Base-by-base conservation (phyloP, 2,888 invertebrate species). In the Drosophila suboccidentalis region DNA sequence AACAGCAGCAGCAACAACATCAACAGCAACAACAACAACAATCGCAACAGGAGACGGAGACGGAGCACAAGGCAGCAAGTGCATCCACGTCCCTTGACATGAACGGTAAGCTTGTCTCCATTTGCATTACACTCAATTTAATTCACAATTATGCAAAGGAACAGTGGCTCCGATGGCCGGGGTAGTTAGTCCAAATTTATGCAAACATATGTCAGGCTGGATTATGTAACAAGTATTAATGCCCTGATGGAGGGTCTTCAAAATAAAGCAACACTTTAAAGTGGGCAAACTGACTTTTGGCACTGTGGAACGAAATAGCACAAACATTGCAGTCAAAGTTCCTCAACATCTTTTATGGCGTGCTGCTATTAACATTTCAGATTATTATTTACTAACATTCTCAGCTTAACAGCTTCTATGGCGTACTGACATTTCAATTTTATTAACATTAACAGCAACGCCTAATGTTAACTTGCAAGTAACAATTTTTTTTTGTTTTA, bases 191-290 rank as follows among this genome's bases (percentile, higher is more conserved):
- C 58, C 55, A 70, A 86, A 88, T 83, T 86, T 86, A 88, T 86
- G 88, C 85, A 86, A 84, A 82, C 88, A 86, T 88, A 88, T 88
- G 85, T 86, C 88, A 75, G 70, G 60, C 65, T 65, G 70, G 84
- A 86, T 88, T 87, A 87, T 86, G 72, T 80, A 82, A 78, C 74
- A 75, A 78, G 79, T 68, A 80, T 73, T 70, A 66, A 70, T 65
- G 66, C 64, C 50, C 51, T 39, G 54, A 53, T 49, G 62, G 15
- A 46, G 62, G 63, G 39, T 29, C 36, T 49, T 39, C 17, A 39
- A 46, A 38, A 26, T 46, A 44, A 43, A 26, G 55, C 53, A 60
- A 39, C 15, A 41, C 53, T 62, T 11, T 13, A 54, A 38, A 51
- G 39, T 29, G 34, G 29, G 19, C 39, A 60, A 60, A 46, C 49